A percentile compares a stretch with the other conserved stretches of the same genome.
phyloP scores from a whole-genome alignment of 2,797 vertebrate genomes.

The Gymnoscopelus braueri region DNA sequence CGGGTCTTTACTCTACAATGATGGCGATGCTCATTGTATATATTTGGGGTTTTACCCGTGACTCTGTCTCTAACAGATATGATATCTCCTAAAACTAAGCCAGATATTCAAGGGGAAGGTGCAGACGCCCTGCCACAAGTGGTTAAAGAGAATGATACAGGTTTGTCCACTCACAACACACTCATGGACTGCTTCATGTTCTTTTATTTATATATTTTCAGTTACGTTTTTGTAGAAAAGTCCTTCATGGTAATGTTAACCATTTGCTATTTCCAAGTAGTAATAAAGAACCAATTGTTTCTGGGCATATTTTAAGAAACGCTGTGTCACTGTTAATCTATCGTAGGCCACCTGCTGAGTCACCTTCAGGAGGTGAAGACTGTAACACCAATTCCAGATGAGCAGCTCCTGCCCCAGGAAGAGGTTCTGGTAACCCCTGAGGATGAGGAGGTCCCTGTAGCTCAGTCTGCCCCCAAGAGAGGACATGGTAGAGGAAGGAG shows the following conservation, averaged over 20 bases:
- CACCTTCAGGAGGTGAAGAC: constrained; percentile 80
- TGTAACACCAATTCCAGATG: constrained; percentile 41
- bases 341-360: constrained; percentile 83
- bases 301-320: not conserved
- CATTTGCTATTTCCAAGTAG: too few species aligned
- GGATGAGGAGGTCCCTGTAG: constrained; percentile 46
- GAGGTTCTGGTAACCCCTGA: constrained; percentile 50
- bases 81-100: constrained; percentile 33
- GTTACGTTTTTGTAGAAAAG: not conserved
- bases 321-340: constrained; percentile 11
- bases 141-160: constrained; percentile 53
- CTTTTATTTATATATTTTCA: not conserved
- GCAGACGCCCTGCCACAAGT: constrained; percentile 25
- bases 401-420: constrained; percentile 61
- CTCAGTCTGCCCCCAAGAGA: constrained; percentile 75
- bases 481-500: constrained; percentile 84
- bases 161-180: constrained; percentile 39
- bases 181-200: not conserved
- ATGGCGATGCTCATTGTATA: too few species aligned
- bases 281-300: too few species aligned
- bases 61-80: constrained; percentile 37
- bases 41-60: not conserved
- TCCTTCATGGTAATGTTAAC: too few species aligned
- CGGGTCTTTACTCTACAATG: too few species aligned
- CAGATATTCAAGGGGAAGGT: constrained; percentile 35